A percentile compares a stretch with the other conserved stretches of the same genome.
phyloP scores from a whole-genome alignment of 2,888 invertebrate species.

The Idaea straminata region DNA sequence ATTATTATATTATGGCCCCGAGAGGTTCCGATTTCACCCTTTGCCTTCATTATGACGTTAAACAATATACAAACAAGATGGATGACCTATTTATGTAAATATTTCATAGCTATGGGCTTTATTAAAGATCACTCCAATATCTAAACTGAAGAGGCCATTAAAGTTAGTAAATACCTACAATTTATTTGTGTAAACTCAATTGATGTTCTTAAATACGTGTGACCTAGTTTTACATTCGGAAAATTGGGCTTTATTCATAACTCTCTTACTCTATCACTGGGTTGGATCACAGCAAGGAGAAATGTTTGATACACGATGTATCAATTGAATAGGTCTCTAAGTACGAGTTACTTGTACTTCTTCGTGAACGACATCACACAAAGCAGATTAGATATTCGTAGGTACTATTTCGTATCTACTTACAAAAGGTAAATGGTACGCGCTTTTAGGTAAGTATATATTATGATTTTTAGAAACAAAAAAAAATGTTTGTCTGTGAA shows the following conservation, averaged over 20 bases:
- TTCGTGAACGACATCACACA: no score
- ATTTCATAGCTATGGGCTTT: not conserved
- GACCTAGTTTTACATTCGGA: not conserved
- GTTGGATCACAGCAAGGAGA: not conserved
- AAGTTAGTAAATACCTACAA: not conserved
- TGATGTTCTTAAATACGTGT: not conserved
- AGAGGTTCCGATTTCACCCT: constrained; percentile 2
- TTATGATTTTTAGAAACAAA: no score
- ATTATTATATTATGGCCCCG: constrained; percentile 2
- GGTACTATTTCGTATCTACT: no score
- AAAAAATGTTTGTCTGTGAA: no score
- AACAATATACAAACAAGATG: constrained; percentile 1
- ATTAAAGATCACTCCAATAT: not conserved
- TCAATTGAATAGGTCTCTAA: not conserved
- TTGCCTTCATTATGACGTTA: constrained; percentile 3
- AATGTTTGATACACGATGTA: not conserved
- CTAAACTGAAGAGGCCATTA: not conserved
- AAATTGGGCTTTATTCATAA: not conserved
- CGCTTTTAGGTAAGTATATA: no score
- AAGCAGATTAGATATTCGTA: no score
- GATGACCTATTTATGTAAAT: constrained; percentile 1
- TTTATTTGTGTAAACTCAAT: not conserved
- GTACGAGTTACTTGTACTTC: no score
- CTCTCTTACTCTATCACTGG: not conserved
- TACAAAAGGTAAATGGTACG: no score